phyloP scores from a whole-genome alignment of 1,140 invertebrate species.

The Papilio polytes region DNA sequence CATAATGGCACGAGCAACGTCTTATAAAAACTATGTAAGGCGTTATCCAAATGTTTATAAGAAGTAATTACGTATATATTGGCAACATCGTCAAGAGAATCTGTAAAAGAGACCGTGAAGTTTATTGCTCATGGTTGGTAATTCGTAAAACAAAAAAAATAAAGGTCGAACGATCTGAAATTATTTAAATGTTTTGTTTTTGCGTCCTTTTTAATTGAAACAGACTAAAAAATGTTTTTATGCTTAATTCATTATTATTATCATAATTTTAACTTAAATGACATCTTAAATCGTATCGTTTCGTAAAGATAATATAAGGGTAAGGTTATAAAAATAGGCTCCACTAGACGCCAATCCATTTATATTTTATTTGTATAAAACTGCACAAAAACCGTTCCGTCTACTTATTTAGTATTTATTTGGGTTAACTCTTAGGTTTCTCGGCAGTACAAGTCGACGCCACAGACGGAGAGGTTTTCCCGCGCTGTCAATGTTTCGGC shows the following conservation, averaged over 20 bases:
- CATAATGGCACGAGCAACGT: background rate
- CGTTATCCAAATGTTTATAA: background rate
- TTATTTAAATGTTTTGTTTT: background rate
- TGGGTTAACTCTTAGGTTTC: slow-evolving; percentile 36
- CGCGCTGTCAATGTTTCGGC: slow-evolving; percentile 31
- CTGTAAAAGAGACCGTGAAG: background rate
- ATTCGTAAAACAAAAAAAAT: background rate
- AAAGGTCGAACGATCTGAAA: background rate
- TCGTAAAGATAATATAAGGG: background rate
- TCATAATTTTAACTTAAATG: background rate
- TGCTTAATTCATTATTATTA: background rate
- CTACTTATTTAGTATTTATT: slow-evolving; percentile 35
- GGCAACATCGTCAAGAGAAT: background rate
- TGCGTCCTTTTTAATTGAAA: background rate
- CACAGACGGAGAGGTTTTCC: slow-evolving; percentile 39
- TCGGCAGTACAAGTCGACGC: slow-evolving; percentile 35
- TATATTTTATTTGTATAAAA: background rate
- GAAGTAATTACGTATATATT: background rate
- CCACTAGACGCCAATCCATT: background rate
- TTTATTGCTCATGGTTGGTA: background rate
- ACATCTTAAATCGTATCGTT: background rate
- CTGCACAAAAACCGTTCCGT: slow-evolving; percentile 26
- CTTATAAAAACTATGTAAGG: background rate
- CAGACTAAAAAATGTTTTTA: background rate
- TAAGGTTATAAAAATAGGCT: background rate